Evolutionary conservation across 2,797 vertebrate genomes (phyloP), one percentile per base, ranked within the genome.

Genomic region (Halcyon chelicuti): DNA sequence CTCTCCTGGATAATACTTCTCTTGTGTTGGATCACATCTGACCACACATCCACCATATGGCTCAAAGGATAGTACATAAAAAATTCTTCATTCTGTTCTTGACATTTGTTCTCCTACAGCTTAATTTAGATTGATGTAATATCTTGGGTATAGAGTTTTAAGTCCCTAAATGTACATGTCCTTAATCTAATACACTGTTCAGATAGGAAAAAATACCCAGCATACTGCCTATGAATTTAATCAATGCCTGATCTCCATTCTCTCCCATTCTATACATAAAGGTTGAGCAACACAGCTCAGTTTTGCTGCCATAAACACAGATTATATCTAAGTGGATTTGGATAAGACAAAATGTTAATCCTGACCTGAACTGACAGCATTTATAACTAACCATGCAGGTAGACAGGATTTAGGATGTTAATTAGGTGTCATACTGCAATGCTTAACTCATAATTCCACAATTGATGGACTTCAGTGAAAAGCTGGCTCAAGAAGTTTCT

Each of bases 11-110:
- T 67, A 42, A 76, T 44, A 62, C 55, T 81, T 80, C 84, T 87
- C 58, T 93, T 93, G 54, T 73, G 42, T 40, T 88, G 44, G 40
- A 92, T 95, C 61, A 86, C 67, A 91, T 55, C 86, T 96, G 74
- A 79, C 14, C 39, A 66, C 5, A 9, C 26, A 61, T 49, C n/a
- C 12, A 12, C n/a, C 12, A 12, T 49, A 35, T 28, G 29, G 29
- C 72, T 18, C 29, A 22, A 61, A n/a, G 46, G 47, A 66, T 14
- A 42, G 25, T 3, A 5, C 15, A 84, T 47, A 39, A 88, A 76
- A 62, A 65, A 67, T 25, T 80, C 20, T 47, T 62, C 31, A 29
- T 78, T 91, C 63, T 71, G 14, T 46, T 86, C 39, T 51, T 86
- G 28, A 67, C 39, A 55, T 5, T 80, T 26, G 19, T 81, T 81